Conservation (phyloP, 1,140 invertebrate genomes). For the Drosophila obscura region DNA sequence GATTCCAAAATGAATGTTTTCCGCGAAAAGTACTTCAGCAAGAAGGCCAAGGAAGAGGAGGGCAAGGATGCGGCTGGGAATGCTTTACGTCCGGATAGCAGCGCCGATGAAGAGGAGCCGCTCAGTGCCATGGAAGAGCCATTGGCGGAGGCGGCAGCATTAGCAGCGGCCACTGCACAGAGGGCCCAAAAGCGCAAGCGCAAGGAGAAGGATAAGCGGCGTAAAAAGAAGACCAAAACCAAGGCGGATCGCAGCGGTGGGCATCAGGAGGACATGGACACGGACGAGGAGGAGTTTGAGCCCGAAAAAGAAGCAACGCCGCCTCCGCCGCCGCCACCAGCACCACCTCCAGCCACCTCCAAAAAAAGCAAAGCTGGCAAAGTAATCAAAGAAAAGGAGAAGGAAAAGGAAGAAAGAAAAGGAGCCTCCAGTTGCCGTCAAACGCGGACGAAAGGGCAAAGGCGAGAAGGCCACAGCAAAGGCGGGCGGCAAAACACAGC, state of each 20-base stretch:
- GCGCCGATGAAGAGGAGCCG: conserved; percentile 42
- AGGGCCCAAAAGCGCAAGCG: conserved; percentile 76
- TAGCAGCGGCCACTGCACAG: conserved; percentile 53
- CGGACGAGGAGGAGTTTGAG: conserved; percentile 82
- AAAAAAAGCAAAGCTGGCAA: conserved; percentile 63
- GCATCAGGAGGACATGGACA: conserved; percentile 49
- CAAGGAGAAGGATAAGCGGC: conserved; percentile 82
- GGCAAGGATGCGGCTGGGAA: conserved; percentile 44
- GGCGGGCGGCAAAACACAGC: conserved; percentile 48
- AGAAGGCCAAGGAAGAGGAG: conserved; percentile 66
- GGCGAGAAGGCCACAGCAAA: conserved; percentile 46
- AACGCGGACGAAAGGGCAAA: conserved; percentile 57
- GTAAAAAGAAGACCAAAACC: conserved; percentile 84
- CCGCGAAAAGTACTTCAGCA: conserved; percentile 80
- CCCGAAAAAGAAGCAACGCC: conserved; percentile 51
- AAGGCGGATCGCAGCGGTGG: conserved; percentile 54
- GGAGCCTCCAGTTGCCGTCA: conserved; percentile 19
- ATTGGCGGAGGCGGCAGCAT: no score
- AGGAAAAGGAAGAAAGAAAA: conserved; percentile 47
- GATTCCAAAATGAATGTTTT: conserved; percentile 85
- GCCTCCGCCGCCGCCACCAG: conserved; percentile 58
- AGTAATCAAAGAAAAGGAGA: conserved; percentile 53
- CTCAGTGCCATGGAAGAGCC: conserved; percentile 71
- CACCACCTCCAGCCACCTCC: conserved; percentile 23
- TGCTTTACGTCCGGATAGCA: conserved; percentile 32